Base-by-base conservation (phyloP, 2,888 invertebrate genomes). In the Melanchra persicariae region DNA sequence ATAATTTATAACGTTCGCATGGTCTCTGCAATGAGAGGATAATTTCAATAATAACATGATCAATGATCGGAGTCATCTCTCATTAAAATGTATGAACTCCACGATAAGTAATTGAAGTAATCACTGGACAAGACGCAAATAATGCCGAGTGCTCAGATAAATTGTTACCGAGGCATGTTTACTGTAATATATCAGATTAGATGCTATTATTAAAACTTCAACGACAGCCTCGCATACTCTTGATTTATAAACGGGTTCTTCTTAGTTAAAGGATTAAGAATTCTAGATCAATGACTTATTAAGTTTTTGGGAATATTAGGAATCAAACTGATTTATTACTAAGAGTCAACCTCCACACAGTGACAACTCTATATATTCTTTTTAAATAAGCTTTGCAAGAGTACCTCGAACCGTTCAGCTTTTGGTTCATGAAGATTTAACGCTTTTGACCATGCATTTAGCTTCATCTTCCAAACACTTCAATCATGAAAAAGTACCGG, bases 81-180 rank as follows among this genome's bases (percentile, higher is more conserved):
- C 54, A 78, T 82, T 72, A 78, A 63, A 72, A 73, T 75, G 34
- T 66, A 82, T 82, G 78, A 82, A 66, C 60, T 81, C 40, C 62
- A 81, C 66, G 72, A 78, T 70, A 70, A 82, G 70, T 79, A 73
- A 79, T 82, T 64, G 49, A 73, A 70, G 63, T 82, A 84, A 84
- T 82, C 57, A 70, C 51, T 70, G 54, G n/a, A 62, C 57, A 52
- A 45, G 70, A 73, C 66, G 55, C 70, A 79, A 73, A 78, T 68
- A 70, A 76, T 70, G 49, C 37, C 64, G 24, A 77, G 37, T 37
- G 43, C 19, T 37, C 47, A 64, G 26, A 57, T 64, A 66, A 74
- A 82, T 78, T 59, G 52, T 58, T 45, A 63, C 10, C 30, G 40
- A 77, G 59, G 9, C 47, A 55, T 79, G 51, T 79, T 79, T 66